Evolutionary conservation across 2,797 vertebrate genomes (phyloP), one percentile per base, ranked within the genome.

Genomic region (Sarcophilus harrisii): DNA sequence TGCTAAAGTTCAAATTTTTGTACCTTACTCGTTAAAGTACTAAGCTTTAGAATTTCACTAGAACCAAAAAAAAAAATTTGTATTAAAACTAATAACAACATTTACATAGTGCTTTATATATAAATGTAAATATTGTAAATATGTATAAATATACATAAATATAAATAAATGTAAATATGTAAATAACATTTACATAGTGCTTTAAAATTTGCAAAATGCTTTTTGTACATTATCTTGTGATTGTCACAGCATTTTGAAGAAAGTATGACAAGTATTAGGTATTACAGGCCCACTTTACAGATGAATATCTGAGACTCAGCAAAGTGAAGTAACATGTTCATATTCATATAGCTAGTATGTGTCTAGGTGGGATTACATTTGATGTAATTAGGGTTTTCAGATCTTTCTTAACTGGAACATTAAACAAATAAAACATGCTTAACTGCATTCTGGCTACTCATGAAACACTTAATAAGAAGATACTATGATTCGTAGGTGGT

Each of bases 401-500:
- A 12, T 94, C 94, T 12, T 89, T 95, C 94, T 96, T 90, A 92
- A 90, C 60, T 54, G 90, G 94, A 94, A 95, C 29, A 93, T 93
- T 93, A 91, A 96, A 91, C 92, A 96, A 96, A 89, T 57, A 93
- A 91, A 95, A 73, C 66, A 91, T 30, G 96, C 89, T 59, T 55
- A 96, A 94, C 92, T 96, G 49, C 27, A 28, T 95, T 94, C 97
- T 0, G 57, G 54, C 92, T n/a, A 12, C 93, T 92, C 32, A 12
- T 14, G 93, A 95, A 94, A 60, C 93, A 55, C 73, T 95, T 96
- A 91, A 89, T 90, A 94, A 95, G 89, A 57, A 11, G 91, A 91
- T 54, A 94, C n/a, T 95, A 27, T 90, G 38, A 92, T 92, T 90
- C 57, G 32, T 66, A 62, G 66, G 54, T 52, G 57, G 29, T 62